A percentile compares a stretch with the other conserved stretches of the same genome.
These are phyloP conservation scores for Hydropsyche tenuis DNA, from an alignment of 1,140 invertebrate genomes.

Conservation along the genomic window DNA sequence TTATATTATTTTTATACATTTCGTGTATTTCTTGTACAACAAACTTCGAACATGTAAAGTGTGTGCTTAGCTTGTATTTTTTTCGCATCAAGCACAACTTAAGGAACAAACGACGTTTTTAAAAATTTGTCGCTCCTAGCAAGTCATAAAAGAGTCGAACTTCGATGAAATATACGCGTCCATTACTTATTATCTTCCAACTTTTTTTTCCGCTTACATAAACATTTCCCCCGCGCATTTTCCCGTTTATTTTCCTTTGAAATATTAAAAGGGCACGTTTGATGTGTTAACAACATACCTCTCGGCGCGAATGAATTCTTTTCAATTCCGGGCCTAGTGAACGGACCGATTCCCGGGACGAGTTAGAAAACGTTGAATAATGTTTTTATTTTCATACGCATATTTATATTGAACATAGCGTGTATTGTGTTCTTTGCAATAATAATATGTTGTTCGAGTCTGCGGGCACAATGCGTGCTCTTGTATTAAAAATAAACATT, in stretches of 20 bases:
- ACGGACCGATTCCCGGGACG: not conserved
- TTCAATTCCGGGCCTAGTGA: constrained; percentile 7
- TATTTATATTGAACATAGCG: too few species aligned
- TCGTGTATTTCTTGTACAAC: too few species aligned
- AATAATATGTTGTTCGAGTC: too few species aligned
- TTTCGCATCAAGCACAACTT: too few species aligned
- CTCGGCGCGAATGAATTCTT: not conserved
- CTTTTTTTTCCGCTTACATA: not conserved
- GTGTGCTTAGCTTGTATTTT: too few species aligned
- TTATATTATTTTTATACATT: too few species aligned
- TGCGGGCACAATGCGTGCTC: too few species aligned
- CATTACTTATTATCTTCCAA: constrained; percentile 14
- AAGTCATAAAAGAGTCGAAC: constrained; percentile 14
- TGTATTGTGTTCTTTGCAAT: too few species aligned
- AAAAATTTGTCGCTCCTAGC: not conserved
- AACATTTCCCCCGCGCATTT: not conserved
- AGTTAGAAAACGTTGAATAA: not conserved
- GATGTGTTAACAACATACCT: constrained; percentile 21
- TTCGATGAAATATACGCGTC: constrained; percentile 18
- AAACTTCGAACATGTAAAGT: too few species aligned
- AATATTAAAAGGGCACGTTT: constrained; percentile 21
- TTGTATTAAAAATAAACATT: too few species aligned
- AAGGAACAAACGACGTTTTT: not conserved
- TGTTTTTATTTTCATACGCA: too few species aligned
- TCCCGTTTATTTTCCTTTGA: constrained; percentile 9